Base-by-base conservation (phyloP, 2,888 invertebrate species). In the Galeruca laticollis region DNA sequence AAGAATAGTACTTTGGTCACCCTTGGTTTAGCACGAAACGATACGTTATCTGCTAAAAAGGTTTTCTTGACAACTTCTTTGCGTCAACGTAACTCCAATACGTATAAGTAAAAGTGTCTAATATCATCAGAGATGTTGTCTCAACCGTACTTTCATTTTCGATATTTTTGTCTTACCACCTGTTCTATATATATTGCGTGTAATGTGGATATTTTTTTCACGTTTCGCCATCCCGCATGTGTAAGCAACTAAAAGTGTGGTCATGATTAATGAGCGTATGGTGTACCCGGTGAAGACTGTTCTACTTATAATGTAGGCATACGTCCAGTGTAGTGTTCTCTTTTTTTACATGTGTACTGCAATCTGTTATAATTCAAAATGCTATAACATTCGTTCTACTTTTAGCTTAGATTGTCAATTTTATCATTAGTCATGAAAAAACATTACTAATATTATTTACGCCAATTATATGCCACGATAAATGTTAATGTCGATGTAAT, bases 191-290 rank as follows among this genome's bases (percentile, higher is more conserved):
- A 40, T 1, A 47, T 47, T 47, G 18, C 35, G 11, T n/a, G 15
- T 56, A 18, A 18, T 18, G 15, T 35, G 8, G 13, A 56, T n/a
- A 9, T 15, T 56, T 15, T 33, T 33, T n/a, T n/a, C 8, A n/a
- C 47, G 15, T 57, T 35, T 57, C 33, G 15, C 35, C 15, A 35
- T 57, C 15, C 33, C 56, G 56, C 35, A 57, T 57, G 4, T 26
- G 52, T 54, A 21, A 18, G 26, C 52, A 54, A 54, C 10, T 54
- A 13, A 54, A 54, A 54, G 52, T 26, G 52, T 26, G 52, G 10
- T 54, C 52, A 26, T 54, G 52, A 54, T 54, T 54, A 26, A 54
- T 54, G 56, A 54, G 26, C 31, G 13, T 54, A 54, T 5, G 26
- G 13, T 54, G 54, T 31, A 31, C 51, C 18, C 51, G 26, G 31